Percentiles rank a stretch among this genome's conserved stretches.
These are phyloP conservation scores for Gobio gobio DNA, from an alignment of 2,113 vertebrate species.

Conservation along the genomic window DNA sequence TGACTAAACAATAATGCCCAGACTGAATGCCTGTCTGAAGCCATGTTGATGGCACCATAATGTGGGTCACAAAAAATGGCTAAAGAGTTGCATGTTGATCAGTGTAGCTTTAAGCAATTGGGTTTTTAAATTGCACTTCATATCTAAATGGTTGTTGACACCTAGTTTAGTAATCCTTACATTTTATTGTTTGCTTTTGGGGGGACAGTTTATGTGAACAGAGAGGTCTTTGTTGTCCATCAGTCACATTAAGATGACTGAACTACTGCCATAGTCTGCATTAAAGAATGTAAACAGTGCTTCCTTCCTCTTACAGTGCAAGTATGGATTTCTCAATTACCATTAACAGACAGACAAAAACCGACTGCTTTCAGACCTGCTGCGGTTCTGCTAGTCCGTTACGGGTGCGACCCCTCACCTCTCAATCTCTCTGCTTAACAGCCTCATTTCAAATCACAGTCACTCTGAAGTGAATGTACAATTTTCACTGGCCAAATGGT, in stretches of 20 bases:
- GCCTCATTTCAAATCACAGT: constrained; percentile 54
- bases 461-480: constrained; percentile 38
- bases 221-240: constrained; percentile 12
- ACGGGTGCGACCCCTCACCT: constrained; percentile 32
- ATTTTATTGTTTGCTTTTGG: background rate
- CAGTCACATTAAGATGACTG: background rate
- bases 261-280: background rate
- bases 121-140: background rate
- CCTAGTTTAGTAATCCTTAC: background rate
- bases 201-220: background rate
- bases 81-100: background rate
- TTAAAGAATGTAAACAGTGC: background rate
- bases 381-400: background rate
- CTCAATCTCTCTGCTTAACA: constrained; percentile 48
- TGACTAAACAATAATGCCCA: background rate
- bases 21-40: background rate
- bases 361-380: background rate
- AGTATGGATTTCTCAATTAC: constrained; percentile 17
- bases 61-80: background rate
- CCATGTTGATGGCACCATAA: background rate
- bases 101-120: background rate
- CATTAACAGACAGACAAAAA: background rate
- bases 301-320: constrained; percentile 3
- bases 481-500: constrained; percentile 51
- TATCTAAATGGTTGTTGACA: background rate